Percentiles rank a stretch among this genome's conserved stretches.
These are phyloP conservation scores for Poecile atricapillus DNA, from an alignment of 2,113 vertebrate species.

Conservation along the genomic window DNA sequence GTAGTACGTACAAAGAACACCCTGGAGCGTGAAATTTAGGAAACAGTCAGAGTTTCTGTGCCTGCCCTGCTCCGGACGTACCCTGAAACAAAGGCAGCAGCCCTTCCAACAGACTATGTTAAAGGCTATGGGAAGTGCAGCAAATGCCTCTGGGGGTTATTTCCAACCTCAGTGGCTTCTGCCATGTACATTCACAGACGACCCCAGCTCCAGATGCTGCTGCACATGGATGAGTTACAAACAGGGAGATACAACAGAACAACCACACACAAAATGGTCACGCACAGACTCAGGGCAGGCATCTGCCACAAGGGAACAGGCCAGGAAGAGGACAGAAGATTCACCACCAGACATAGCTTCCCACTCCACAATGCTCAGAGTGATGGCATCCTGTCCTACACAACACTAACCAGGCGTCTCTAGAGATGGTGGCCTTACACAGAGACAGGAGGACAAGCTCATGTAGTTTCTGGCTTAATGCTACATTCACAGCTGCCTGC, in stretches of 20 bases:
- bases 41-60: neutral
- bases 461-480: neutral
- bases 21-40: neutral
- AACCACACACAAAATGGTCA: neutral
- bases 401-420: neutral
- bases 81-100: neutral
- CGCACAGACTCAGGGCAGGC: neutral
- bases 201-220: neutral
- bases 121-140: neutral
- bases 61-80: rapidly evolving
- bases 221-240: rapidly evolving
- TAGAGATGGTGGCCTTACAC: neutral
- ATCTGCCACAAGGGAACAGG: neutral
- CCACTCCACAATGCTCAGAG: neutral
- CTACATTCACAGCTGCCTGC: neutral
- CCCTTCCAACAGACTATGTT: neutral
- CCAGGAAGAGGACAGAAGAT: neutral
- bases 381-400: rapidly evolving
- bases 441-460: neutral
- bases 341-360: neutral
- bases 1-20: neutral
- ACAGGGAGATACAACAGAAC: neutral
- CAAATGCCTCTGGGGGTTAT: neutral
- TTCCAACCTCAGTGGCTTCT: neutral
- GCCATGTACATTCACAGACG: rapidly evolving